Evolutionary conservation across 1,140 invertebrate species (phyloP).

Genomic region (Aphis gossypii): DNA sequence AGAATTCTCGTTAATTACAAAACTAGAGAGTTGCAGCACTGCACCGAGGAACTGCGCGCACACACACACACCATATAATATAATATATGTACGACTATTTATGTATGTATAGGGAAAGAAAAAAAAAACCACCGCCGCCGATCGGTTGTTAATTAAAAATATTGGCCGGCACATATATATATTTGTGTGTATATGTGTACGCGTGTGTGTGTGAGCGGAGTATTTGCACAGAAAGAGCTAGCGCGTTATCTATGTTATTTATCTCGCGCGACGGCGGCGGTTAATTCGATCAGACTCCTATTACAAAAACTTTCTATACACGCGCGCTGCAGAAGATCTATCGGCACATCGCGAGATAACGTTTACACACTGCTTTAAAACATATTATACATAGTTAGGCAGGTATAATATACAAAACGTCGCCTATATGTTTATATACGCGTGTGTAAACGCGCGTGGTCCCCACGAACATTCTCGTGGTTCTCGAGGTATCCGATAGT

Average conservation of each 20-base stretch:
- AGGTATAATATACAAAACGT: neutral
- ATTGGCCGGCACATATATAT: neutral
- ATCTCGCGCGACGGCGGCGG: slow-evolving; percentile 36
- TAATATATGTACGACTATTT: neutral
- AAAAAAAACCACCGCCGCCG: neutral
- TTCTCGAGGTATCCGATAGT: neutral
- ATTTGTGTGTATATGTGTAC: neutral
- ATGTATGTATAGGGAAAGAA: neutral
- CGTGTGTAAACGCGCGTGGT: slow-evolving; percentile 5
- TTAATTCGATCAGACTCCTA: slow-evolving; percentile 53
- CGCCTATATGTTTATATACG: neutral
- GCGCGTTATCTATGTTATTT: slow-evolving; percentile 55
- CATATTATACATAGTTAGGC: neutral
- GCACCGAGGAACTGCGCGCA: neutral
- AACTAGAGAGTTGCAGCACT: neutral
- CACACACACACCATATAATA: neutral
- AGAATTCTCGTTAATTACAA: slow-evolving; percentile 49
- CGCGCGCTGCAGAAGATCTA: slow-evolving; percentile 43
- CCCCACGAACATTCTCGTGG: slow-evolving; percentile 23
- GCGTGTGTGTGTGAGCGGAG: neutral
- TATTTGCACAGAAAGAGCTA: slow-evolving; percentile 44
- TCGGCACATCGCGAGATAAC: slow-evolving; percentile 45
- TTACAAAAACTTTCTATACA: slow-evolving; percentile 41
- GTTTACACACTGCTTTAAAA: neutral
- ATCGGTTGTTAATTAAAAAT: slow-evolving; percentile 57